A percentile compares a stretch with the other conserved stretches of the same genome.
Evolutionary conservation across 1,140 invertebrate genomes (phyloP).

Genomic region (Drosophila sucinea): DNA sequence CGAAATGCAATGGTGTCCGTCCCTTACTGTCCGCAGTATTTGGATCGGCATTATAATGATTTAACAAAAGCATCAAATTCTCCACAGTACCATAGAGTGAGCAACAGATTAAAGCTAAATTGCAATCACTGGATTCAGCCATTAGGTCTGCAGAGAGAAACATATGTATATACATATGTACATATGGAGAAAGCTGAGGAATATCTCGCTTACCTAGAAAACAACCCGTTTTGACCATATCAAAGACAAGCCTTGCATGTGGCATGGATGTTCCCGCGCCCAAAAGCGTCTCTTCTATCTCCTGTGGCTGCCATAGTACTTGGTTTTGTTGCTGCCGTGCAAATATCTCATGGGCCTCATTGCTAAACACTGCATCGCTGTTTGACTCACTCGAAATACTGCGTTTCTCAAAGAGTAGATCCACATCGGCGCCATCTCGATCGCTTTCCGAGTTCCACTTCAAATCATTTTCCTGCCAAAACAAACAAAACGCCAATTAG

Average conservation of each 20-base stretch:
- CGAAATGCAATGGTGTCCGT: constrained; percentile 90
- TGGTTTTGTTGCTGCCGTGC: constrained; percentile 73
- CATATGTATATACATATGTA: no score
- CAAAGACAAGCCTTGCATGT: constrained; percentile 83
- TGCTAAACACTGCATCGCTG: constrained; percentile 77
- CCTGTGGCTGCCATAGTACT: constrained; percentile 83
- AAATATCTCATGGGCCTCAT: constrained; percentile 76
- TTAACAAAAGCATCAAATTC: constrained; percentile 63
- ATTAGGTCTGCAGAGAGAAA: constrained; percentile 46
- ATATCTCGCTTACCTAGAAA: constrained; percentile 53
- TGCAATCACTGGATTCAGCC: constrained; percentile 64
- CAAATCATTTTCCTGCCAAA: constrained; percentile 79
- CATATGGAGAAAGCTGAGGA: not conserved
- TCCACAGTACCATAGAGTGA: constrained; percentile 64
- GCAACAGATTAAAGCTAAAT: constrained; percentile 70
- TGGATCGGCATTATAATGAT: constrained; percentile 64
- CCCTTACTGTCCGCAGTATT: constrained; percentile 66
- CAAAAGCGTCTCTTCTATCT: constrained; percentile 82
- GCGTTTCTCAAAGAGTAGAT: constrained; percentile 72
- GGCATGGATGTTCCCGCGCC: constrained; percentile 69
- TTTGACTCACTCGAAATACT: constrained; percentile 84
- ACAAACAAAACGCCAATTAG: constrained; percentile 42
- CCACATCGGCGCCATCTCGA: constrained; percentile 51
- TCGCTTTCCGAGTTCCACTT: constrained; percentile 80
- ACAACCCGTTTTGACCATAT: constrained; percentile 83